Conservation (phyloP, 2,113 vertebrate genomes). For the Megaptera novaeangliae region DNA sequence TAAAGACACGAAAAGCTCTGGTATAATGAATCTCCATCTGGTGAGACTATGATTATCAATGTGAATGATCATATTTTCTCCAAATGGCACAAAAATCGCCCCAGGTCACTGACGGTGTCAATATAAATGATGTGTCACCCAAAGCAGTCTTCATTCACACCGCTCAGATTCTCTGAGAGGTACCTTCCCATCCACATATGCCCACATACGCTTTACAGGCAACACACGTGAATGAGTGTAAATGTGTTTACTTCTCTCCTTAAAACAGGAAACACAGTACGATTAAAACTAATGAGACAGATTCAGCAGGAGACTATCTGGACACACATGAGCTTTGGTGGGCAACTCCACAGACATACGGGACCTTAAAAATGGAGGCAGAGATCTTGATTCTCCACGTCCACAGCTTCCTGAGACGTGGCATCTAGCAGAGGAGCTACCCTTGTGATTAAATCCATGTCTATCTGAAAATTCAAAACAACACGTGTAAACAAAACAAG, state of each 20-base stretch:
- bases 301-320: neutral
- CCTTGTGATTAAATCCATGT: neutral
- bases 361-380: rapidly evolving
- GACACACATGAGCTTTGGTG: neutral
- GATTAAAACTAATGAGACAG: neutral
- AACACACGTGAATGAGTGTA: neutral
- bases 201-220: neutral
- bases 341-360: neutral
- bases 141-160: constrained; percentile 40
- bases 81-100: constrained; percentile 59
- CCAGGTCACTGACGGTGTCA: constrained; percentile 64
- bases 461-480: neutral
- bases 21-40: constrained; percentile 49
- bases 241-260: neutral
- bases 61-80: constrained; percentile 64
- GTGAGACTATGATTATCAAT: constrained; percentile 34
- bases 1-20: neutral
- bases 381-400: rapidly evolving
- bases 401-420: neutral
- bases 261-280: neutral
- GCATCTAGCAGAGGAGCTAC: neutral
- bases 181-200: neutral
- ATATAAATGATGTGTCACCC: constrained; percentile 71
- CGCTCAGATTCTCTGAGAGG: constrained; percentile 39
- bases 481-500: neutral